Conservation (phyloP, 1,140 invertebrate species). For the Megalopta genalis region DNA sequence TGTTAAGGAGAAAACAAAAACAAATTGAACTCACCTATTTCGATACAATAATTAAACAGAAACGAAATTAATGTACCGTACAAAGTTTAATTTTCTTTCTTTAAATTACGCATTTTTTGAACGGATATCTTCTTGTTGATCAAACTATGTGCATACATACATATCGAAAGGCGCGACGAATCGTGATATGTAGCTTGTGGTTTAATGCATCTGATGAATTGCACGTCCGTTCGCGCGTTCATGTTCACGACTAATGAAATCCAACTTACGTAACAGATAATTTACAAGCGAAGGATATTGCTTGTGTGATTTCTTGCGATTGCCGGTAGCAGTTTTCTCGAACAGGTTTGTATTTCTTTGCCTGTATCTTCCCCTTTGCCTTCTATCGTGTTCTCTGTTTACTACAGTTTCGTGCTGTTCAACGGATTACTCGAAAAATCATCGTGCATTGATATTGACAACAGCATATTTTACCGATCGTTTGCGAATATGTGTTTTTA, state of each 20-base stretch:
- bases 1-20: too few relatives aligned
- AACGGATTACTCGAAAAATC: neutral
- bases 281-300: conserved; percentile 62
- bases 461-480: too few relatives aligned
- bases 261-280: conserved; percentile 62
- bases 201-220: neutral
- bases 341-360: neutral
- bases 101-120: too few relatives aligned
- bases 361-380: neutral
- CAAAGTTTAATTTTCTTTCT: too few relatives aligned
- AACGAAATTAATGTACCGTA: too few relatives aligned
- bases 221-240: neutral
- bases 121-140: too few relatives aligned
- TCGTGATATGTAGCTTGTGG: too few relatives aligned
- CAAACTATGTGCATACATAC: too few relatives aligned
- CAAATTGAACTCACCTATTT: too few relatives aligned
- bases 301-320: conserved; percentile 53
- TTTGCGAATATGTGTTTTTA: too few relatives aligned
- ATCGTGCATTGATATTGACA: neutral
- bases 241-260: conserved; percentile 23
- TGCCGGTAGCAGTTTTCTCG: neutral
- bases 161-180: neutral
- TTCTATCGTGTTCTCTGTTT: neutral
- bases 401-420: neutral
- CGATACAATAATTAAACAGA: too few relatives aligned